Evolutionary conservation across 1,140 invertebrate genomes (phyloP).

Genomic region (Araneus ventricosus): DNA sequence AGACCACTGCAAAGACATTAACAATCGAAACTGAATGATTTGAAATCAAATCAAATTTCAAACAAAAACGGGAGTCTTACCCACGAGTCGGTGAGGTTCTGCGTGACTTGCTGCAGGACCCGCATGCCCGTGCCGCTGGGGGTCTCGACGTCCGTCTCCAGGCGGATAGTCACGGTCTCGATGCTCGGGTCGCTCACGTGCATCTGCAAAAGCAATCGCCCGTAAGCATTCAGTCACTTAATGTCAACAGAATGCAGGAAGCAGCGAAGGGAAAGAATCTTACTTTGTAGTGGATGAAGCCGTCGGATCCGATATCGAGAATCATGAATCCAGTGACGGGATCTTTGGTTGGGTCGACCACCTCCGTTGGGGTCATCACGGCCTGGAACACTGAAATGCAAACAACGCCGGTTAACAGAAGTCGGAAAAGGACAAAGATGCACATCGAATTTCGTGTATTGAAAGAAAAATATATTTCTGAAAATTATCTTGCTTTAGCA

Average conservation of each 20-base stretch:
- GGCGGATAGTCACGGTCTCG: background rate
- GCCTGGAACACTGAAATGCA: conserved; percentile 75
- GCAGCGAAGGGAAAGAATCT: background rate
- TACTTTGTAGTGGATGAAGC: conserved; percentile 73
- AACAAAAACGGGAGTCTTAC: background rate
- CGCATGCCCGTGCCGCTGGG: conserved; percentile 48
- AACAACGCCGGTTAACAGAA: no score
- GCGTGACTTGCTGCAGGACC: conserved; percentile 44
- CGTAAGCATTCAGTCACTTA: background rate
- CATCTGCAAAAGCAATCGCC: conserved; percentile 38
- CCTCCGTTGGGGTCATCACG: conserved; percentile 59
- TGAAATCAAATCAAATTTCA: no score
- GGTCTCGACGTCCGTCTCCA: conserved; percentile 63
- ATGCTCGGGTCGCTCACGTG: conserved; percentile 61
- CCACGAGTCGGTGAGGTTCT: conserved; percentile 63
- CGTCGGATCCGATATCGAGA: conserved; percentile 69
- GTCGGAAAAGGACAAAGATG: no score
- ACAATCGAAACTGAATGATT: no score
- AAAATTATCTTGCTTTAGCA: no score
- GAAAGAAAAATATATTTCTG: no score
- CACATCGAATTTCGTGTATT: no score
- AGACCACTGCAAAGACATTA: no score
- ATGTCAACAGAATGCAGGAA: background rate
- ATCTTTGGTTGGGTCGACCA: conserved; percentile 15
- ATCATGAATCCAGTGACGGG: conserved; percentile 73